Evolutionary conservation across 2,888 invertebrate genomes (phyloP).

Genomic region (Hirtodrosophila histrioides): DNA sequence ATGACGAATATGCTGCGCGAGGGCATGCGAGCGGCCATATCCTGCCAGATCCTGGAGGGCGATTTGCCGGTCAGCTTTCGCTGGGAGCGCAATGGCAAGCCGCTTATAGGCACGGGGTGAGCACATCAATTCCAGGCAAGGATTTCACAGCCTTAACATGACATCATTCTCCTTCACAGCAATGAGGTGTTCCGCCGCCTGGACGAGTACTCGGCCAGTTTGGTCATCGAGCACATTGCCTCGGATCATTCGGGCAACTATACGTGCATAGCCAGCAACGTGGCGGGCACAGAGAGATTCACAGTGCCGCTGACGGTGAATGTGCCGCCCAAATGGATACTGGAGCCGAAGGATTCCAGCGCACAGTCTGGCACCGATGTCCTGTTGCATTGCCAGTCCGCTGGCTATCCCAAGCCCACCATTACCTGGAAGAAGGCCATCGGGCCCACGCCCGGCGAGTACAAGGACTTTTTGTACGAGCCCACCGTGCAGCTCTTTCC

Average conservation of each 20-base stretch:
- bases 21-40: constrained; percentile 94
- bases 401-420: constrained; percentile 94
- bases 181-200: constrained; percentile 87
- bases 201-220: constrained; percentile 93
- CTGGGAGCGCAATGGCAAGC: constrained; percentile 95
- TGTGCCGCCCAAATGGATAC: constrained; percentile 95
- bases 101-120: constrained; percentile 88
- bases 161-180: constrained; percentile 49
- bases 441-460: constrained; percentile 91
- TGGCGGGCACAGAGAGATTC: constrained; percentile 91
- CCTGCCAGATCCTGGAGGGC: constrained; percentile 95
- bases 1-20: constrained; percentile 92
- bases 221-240: constrained; percentile 93
- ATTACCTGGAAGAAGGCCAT: constrained; percentile 96
- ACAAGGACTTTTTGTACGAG: constrained; percentile 92
- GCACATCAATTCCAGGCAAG: constrained; percentile 18
- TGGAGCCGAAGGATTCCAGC: constrained; percentile 93
- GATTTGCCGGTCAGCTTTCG: constrained; percentile 95
- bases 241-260: constrained; percentile 95
- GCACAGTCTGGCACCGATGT: constrained; percentile 93
- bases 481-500: constrained; percentile 90
- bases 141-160: neutral
- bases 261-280: constrained; percentile 94
- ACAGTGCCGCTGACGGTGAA: constrained; percentile 93
- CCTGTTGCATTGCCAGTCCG: constrained; percentile 94